A percentile compares a stretch with the other conserved stretches of the same genome.
Evolutionary conservation across 2,797 vertebrate genomes (phyloP).

Genomic region (Fratercula arctica): DNA sequence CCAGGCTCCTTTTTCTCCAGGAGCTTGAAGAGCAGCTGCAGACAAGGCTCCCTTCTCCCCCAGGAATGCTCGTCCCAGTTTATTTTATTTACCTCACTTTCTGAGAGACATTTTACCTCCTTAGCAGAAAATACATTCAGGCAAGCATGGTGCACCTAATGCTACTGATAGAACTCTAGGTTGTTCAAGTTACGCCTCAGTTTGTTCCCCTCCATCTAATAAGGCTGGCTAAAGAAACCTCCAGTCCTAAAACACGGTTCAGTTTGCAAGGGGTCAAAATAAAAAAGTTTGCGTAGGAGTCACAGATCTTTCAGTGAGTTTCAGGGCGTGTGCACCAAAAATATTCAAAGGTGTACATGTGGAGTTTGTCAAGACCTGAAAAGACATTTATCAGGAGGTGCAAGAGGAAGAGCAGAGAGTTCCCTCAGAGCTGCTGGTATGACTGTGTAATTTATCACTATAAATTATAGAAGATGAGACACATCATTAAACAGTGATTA

Average conservation of each 20-base stretch:
- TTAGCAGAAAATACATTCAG: background rate
- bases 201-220: background rate
- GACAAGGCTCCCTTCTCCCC: background rate
- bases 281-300: background rate
- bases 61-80: background rate
- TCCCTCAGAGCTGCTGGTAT: background rate
- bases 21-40: background rate
- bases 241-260: background rate
- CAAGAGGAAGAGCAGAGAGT: background rate
- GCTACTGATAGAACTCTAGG: background rate
- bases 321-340: background rate
- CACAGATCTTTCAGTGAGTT: background rate
- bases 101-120: background rate
- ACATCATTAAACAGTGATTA: slow-evolving; percentile 22
- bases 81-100: background rate
- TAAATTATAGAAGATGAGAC: background rate
- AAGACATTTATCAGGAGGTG: slow-evolving; percentile 13
- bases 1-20: background rate
- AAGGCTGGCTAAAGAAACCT: background rate
- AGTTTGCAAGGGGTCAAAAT: slow-evolving; percentile 4
- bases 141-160: background rate
- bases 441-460: slow-evolving; percentile 28
- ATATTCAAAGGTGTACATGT: slow-evolving; percentile 26
- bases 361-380: slow-evolving; percentile 32
- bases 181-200: background rate